These are phyloP conservation scores for Zygothrica quintamaculata DNA, from an alignment of 2,888 invertebrate species.

Conservation along the genomic window DNA sequence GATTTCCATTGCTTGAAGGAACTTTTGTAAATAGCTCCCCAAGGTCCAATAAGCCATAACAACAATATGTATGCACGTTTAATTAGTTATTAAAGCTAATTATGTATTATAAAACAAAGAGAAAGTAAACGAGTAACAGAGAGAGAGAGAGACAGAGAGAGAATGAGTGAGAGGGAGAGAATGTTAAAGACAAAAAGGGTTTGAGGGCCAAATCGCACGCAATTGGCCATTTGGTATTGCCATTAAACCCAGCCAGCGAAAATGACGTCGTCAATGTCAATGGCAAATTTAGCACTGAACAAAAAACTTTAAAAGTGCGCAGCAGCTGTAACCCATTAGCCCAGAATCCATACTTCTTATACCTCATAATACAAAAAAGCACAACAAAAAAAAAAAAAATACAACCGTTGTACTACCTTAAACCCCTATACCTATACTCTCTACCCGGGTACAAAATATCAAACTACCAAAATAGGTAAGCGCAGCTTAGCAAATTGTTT, in stretches of 20 bases:
- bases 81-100: constrained; percentile 57
- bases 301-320: constrained; percentile 24
- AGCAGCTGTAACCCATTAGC: constrained; percentile 40
- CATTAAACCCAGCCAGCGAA: constrained; percentile 21
- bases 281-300: constrained; percentile 35
- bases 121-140: not conserved
- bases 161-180: not conserved
- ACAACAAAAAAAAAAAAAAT: no score
- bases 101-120: constrained; percentile 34
- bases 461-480: constrained; percentile 52
- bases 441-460: constrained; percentile 26
- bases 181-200: constrained; percentile 19
- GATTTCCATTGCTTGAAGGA: not conserved
- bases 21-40: constrained; percentile 1
- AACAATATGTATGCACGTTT: constrained; percentile 43
- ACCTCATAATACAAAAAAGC: no score
- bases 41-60: constrained; percentile 16
- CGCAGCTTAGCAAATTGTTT: constrained; percentile 68
- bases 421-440: constrained; percentile 11
- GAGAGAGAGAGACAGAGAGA: not conserved
- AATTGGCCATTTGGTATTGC: constrained; percentile 35
- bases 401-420: not conserved
- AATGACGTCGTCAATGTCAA: constrained; percentile 52
- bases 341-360: constrained; percentile 4
- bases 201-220: constrained; percentile 19